phyloP scores from a whole-genome alignment of 2,888 invertebrate species.

The Troilus luridus region DNA sequence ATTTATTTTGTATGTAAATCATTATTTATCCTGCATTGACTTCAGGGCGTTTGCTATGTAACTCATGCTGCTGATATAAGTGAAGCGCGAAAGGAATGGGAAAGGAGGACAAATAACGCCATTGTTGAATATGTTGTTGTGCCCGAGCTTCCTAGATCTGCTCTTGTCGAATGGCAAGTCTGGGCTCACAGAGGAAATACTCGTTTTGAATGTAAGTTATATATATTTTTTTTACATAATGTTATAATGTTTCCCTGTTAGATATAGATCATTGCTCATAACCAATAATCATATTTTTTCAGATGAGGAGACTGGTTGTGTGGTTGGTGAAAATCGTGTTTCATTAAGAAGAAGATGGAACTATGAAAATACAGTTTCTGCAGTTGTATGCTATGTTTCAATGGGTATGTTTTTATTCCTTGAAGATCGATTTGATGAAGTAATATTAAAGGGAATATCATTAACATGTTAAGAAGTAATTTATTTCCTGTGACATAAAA shows the following conservation, averaged over 20 bases:
- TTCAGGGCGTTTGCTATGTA: slow-evolving; percentile 87
- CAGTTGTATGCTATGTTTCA: slow-evolving; percentile 87
- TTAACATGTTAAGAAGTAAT: too few species aligned
- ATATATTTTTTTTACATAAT: neutral
- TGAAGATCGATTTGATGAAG: neutral
- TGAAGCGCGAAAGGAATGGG: slow-evolving; percentile 86
- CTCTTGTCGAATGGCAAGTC: slow-evolving; percentile 93
- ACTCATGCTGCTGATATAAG: slow-evolving; percentile 79
- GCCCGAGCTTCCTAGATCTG: slow-evolving; percentile 82
- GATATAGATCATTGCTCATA: slow-evolving; percentile 36
- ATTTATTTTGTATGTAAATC: slow-evolving; percentile 34
- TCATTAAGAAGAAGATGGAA: slow-evolving; percentile 90
- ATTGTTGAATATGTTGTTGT: slow-evolving; percentile 91
- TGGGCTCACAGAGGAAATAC: slow-evolving; percentile 92
- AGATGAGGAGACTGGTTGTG: slow-evolving; percentile 94
- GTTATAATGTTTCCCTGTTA: neutral
- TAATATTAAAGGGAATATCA: too few species aligned
- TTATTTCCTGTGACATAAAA: too few species aligned
- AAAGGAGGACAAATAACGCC: slow-evolving; percentile 85
- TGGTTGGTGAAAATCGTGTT: slow-evolving; percentile 84
- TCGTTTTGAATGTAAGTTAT: slow-evolving; percentile 84
- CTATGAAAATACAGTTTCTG: slow-evolving; percentile 89
- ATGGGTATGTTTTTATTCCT: slow-evolving; percentile 74
- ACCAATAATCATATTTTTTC: slow-evolving; percentile 66
- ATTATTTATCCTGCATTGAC: slow-evolving; percentile 26